Percentiles rank a stretch among this genome's conserved stretches.
These are phyloP conservation scores for Ips nitidus DNA, from an alignment of 1,140 invertebrate genomes.

Conservation along the genomic window DNA sequence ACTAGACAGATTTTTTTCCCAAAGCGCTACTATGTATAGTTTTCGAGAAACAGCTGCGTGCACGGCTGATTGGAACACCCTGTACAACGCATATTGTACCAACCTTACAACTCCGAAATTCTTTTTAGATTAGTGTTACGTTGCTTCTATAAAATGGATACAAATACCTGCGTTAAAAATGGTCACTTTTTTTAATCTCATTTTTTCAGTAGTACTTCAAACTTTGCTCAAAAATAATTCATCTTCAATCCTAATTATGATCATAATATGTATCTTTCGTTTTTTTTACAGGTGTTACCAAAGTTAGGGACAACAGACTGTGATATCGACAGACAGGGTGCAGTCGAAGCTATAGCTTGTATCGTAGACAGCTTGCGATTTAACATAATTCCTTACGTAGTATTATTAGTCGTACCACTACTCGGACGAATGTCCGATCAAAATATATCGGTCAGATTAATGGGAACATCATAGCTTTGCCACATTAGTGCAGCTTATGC, in stretches of 20 bases:
- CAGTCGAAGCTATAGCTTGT: conserved; percentile 82
- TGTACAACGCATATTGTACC: too few relatives aligned
- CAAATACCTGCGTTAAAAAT: too few relatives aligned
- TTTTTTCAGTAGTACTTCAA: background rate
- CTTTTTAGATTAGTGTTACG: too few relatives aligned
- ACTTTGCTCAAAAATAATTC: background rate
- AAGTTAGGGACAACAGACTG: conserved; percentile 67
- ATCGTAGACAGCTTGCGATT: conserved; percentile 82
- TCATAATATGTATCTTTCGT: background rate
- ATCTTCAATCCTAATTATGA: too few relatives aligned
- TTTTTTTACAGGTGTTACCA: conserved; percentile 58
- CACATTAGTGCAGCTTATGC: conserved; percentile 92
- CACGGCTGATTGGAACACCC: too few relatives aligned
- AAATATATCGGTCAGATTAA: conserved; percentile 59
- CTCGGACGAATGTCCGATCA: conserved; percentile 57
- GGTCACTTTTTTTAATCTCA: background rate
- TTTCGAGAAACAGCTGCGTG: too few relatives aligned
- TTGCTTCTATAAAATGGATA: too few relatives aligned
- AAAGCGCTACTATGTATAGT: too few relatives aligned
- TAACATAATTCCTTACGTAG: conserved; percentile 87
- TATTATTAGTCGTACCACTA: conserved; percentile 87
- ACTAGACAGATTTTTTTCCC: too few relatives aligned
- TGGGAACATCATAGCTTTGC: conserved; percentile 96
- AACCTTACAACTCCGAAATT: too few relatives aligned
- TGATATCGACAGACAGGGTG: conserved; percentile 79